Evolutionary conservation across 2,797 vertebrate genomes (phyloP), one percentile per base, ranked within the genome.

Genomic region (Euthynnus affinis): DNA sequence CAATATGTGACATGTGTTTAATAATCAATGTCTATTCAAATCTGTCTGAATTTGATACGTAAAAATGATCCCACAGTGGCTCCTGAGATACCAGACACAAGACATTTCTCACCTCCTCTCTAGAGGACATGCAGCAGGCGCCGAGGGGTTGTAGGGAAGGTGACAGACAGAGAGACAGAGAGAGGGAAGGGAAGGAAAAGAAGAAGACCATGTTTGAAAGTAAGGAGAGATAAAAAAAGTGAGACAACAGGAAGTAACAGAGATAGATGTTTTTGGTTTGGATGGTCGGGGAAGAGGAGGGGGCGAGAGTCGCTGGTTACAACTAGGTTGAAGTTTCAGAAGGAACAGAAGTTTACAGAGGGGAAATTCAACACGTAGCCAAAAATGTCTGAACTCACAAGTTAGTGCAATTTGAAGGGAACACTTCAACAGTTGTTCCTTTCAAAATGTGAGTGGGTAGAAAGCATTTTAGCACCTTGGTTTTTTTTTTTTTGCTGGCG

Each of bases 101-200:
- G 64, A 82, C 58, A 80, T 87, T 85, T 76, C 76, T 84, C 82
- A 83, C 53, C 29, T 62, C 8, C 27, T 55, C 51, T 42, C 29
- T 10, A 48, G 22, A 51, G 15, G 20, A 34, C 23, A 57, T 13
- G 17, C 3, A 20, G 51, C 34, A 27, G 34, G 22, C n/a, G 3
- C 9, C 14, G 61, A 42, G 2, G 3, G 23, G 20, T 44, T 13
- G 27, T 9, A 46, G 49, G 17, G 2, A 69, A 17, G 15, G 18
- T 18, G 20, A 23, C n/a, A 65, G 56, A 49, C 0, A 1, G 8
- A 20, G n/a, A 52, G 32, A 61, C 22, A 18, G 8, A 20, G n/a
- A 52, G 32, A 61, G 22, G 15, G 20, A 6, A 62, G 12, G 32
- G 49, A 29, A 12, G 1, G 3, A 5, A 14, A 52, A 52, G 5